These are phyloP conservation scores for Erpetoichthys calabaricus DNA, from an alignment of 2,797 vertebrate genomes.

Conservation along the genomic window DNA sequence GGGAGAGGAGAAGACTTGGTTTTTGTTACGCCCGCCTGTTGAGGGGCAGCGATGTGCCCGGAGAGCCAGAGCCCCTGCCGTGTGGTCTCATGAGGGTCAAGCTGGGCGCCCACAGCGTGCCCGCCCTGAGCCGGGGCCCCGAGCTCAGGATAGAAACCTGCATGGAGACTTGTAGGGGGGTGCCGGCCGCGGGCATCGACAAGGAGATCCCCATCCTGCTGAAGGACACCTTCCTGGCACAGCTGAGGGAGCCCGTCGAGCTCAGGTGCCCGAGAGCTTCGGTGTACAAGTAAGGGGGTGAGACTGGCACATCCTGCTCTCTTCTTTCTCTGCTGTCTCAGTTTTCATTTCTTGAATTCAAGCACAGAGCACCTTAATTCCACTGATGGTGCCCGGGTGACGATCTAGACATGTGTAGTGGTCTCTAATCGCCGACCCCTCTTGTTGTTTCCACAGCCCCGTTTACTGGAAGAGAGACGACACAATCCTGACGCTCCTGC, in stretches of 20 bases:
- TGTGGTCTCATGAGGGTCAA: slow-evolving; percentile 16
- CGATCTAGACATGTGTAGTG: no score
- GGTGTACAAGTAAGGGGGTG: slow-evolving; percentile 28
- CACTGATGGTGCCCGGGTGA: no score
- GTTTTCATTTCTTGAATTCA: no score
- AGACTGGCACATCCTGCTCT: no score
- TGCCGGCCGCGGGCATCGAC: background rate
- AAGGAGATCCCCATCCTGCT: slow-evolving; percentile 7
- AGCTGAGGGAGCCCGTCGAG: slow-evolving; percentile 1
- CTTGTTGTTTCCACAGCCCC: slow-evolving; percentile 9
- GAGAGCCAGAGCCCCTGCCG: slow-evolving; percentile 5
- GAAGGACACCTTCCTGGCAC: slow-evolving; percentile 14
- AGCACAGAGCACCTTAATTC: no score
- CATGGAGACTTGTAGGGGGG: slow-evolving; percentile 6
- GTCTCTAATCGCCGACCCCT: background rate
- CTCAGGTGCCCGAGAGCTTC: slow-evolving; percentile 30
- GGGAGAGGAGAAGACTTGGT: slow-evolving; percentile 27
- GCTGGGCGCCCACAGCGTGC: background rate
- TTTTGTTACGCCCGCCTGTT: slow-evolving; percentile 22
- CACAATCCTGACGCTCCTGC: slow-evolving; percentile 1
- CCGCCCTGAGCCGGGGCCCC: slow-evolving; percentile 1
- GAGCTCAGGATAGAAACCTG: slow-evolving; percentile 30
- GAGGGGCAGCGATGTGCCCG: fast-evolving
- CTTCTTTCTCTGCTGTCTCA: background rate
- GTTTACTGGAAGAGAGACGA: slow-evolving; percentile 17